phyloP scores from a whole-genome alignment of 2,797 vertebrate species.

The Coregonus sp. region DNA sequence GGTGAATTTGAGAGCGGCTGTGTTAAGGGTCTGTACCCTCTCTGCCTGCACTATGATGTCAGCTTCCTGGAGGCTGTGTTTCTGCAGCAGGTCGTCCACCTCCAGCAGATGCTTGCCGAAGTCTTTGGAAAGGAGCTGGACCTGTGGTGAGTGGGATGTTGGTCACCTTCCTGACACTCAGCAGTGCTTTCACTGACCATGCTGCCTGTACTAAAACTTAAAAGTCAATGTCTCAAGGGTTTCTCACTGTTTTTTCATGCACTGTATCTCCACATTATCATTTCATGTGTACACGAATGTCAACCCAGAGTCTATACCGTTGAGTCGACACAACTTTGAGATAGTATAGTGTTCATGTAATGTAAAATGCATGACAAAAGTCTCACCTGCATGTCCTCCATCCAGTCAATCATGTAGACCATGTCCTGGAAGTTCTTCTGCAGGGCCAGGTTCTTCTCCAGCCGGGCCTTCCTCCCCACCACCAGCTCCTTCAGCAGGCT shows the following conservation, averaged over 20 bases:
- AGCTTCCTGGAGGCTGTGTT: constrained; percentile 87
- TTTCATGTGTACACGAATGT: not conserved
- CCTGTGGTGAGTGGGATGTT: constrained; percentile 55
- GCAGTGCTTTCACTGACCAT: not conserved
- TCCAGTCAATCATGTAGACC: constrained; percentile 99
- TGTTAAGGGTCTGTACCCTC: constrained; percentile 86
- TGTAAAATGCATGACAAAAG: not conserved
- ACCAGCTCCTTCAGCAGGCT: constrained; percentile 86
- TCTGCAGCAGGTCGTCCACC: constrained; percentile 93
- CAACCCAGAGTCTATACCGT: not conserved
- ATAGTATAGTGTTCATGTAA: not conserved
- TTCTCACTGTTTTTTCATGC: too few relatives aligned
- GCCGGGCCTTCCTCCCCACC: constrained; percentile 78
- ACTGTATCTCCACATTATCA: not conserved
- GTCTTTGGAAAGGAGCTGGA: constrained; percentile 87
- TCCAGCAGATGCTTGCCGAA: constrained; percentile 92
- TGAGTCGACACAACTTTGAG: not conserved
- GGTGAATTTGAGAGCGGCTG: constrained; percentile 86
- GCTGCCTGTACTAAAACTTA: not conserved
- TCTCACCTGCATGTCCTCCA: constrained; percentile 93
- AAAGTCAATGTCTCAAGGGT: not conserved
- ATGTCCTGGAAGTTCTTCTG: constrained; percentile 98
- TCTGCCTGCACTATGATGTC: constrained; percentile 89
- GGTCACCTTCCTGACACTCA: not conserved
- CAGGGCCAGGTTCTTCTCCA: constrained; percentile 89